Evolutionary conservation across 2,113 vertebrate species (phyloP).

Genomic region (Varanus salvator): DNA sequence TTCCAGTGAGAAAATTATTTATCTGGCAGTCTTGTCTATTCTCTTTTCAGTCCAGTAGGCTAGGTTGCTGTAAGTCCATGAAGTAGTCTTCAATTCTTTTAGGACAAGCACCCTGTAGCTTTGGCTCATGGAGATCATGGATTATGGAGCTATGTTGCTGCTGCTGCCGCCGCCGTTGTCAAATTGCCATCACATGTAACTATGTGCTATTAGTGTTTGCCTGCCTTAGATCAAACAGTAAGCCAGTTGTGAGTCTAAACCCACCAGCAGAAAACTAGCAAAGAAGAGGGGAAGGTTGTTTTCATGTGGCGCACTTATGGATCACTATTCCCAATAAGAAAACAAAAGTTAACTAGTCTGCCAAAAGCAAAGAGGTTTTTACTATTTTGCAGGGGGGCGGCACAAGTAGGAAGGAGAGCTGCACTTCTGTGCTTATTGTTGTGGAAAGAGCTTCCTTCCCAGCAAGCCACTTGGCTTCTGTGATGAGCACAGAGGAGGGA

Average conservation of each 20-base stretch:
- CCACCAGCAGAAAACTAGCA: not conserved
- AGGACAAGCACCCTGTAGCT: not conserved
- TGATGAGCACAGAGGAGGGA: not conserved
- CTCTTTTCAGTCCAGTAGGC: no score
- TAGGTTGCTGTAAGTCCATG: not conserved
- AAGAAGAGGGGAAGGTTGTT: not conserved
- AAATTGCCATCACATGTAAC: not conserved
- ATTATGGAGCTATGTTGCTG: not conserved
- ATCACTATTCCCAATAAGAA: not conserved
- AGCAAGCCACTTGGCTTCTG: not conserved
- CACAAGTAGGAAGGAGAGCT: not conserved
- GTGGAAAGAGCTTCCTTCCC: not conserved
- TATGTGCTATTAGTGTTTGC: no score
- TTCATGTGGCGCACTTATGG: not conserved
- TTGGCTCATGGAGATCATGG: not conserved
- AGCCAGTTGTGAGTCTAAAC: not conserved
- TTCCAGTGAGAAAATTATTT: not conserved
- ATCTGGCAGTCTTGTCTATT: not conserved
- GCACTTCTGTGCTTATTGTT: not conserved
- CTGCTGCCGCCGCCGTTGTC: not conserved
- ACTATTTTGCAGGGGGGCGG: not conserved
- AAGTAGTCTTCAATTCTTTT: not conserved
- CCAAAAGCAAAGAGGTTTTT: not conserved
- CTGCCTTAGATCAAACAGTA: not conserved
- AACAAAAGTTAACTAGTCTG: not conserved